Conservation (phyloP, 2,797 vertebrate genomes). For the Malacoraja senta region DNA sequence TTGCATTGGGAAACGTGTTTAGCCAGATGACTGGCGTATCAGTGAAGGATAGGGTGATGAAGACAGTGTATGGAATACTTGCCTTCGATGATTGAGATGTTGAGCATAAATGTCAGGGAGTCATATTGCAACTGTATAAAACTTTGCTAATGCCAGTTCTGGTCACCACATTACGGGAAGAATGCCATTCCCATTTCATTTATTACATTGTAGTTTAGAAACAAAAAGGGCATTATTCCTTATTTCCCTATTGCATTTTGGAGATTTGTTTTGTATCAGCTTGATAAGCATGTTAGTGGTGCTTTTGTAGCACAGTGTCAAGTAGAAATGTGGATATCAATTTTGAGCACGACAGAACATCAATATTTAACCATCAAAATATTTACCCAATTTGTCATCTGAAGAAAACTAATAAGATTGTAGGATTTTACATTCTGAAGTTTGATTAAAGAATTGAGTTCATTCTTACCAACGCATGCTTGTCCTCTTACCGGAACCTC, state of each 20-base stretch:
- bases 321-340: background rate
- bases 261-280: background rate
- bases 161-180: too few relatives aligned
- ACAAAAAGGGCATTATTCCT: background rate
- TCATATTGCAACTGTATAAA: too few relatives aligned
- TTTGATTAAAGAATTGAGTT: background rate
- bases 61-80: too few relatives aligned
- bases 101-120: too few relatives aligned
- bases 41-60: too few relatives aligned
- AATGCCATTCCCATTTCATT: background rate
- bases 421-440: background rate
- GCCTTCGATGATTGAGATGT: too few relatives aligned
- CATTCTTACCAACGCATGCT: conserved; percentile 59
- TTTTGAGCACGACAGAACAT: background rate
- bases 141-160: too few relatives aligned
- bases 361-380: background rate
- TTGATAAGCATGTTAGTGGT: background rate
- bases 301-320: background rate
- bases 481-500: conserved; percentile 50
- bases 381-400: background rate
- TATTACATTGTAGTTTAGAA: background rate
- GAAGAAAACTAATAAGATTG: background rate
- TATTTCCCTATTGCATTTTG: background rate
- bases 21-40: too few relatives aligned
- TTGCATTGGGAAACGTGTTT: too few relatives aligned